Conservation (phyloP, 1,140 invertebrate species). For the Drosophila fuyamai region DNA sequence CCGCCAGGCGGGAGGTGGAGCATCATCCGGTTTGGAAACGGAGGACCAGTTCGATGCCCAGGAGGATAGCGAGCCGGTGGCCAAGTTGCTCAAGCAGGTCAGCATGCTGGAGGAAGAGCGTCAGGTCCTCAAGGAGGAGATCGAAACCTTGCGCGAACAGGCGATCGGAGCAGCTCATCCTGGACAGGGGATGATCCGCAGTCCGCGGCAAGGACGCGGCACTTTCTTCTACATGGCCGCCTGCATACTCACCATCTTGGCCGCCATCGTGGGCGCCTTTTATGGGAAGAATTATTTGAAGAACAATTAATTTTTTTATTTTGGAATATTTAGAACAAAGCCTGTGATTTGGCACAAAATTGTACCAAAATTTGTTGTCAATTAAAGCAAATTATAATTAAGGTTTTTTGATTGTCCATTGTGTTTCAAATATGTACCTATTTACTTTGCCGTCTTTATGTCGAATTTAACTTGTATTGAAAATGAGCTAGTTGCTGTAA, state of each 20-base stretch:
- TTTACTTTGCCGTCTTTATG: too few species aligned
- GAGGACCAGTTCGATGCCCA: slow-evolving; percentile 1
- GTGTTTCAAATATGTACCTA: not conserved
- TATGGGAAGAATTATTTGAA: slow-evolving; percentile 15
- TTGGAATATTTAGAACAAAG: not conserved
- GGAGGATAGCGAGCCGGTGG: slow-evolving; percentile 5
- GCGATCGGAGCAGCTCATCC: not conserved
- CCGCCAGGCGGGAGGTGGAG: slow-evolving; percentile 1
- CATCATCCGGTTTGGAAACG: not conserved
- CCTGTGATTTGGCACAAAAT: slow-evolving; percentile 5
- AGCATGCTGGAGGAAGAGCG: slow-evolving; percentile 37
- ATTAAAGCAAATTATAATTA: not conserved
- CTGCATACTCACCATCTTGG: slow-evolving; percentile 9
- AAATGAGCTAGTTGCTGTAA: too few species aligned
- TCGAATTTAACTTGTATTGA: too few species aligned
- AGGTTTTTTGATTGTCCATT: not conserved
- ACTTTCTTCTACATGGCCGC: not conserved
- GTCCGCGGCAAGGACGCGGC: not conserved
- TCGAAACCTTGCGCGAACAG: slow-evolving; percentile 3
- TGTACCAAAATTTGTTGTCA: slow-evolving; percentile 17
- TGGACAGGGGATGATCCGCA: too few species aligned
- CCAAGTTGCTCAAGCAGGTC: slow-evolving; percentile 24
- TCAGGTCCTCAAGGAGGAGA: slow-evolving; percentile 12
- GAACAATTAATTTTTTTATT: not conserved
- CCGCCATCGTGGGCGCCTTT: slow-evolving; percentile 20